A percentile compares a stretch with the other conserved stretches of the same genome.
phyloP scores from a whole-genome alignment of 2,797 vertebrate genomes.

The Apodemus agrarius region DNA sequence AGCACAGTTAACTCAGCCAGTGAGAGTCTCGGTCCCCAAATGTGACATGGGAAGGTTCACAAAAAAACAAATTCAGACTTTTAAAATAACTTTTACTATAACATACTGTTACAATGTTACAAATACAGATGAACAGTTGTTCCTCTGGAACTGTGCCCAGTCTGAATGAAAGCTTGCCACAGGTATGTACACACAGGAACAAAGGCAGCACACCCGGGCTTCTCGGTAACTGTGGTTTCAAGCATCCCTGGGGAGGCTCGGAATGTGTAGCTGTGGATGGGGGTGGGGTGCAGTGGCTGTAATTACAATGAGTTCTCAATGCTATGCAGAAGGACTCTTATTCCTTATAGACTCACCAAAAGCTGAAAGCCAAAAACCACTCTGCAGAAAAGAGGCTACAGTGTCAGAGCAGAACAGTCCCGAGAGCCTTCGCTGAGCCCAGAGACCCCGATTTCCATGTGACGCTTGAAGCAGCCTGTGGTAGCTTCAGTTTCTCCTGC shows the following conservation, averaged over 20 bases:
- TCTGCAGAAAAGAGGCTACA: background rate
- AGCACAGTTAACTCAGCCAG: accelerated
- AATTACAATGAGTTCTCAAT: background rate
- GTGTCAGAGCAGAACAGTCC: background rate
- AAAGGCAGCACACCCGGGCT: accelerated
- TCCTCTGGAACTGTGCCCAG: background rate
- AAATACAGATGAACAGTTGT: no score
- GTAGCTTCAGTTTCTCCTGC: background rate
- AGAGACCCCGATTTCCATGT: background rate
- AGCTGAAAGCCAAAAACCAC: background rate
- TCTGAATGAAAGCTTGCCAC: background rate
- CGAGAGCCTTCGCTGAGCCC: background rate
- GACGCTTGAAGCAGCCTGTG: background rate
- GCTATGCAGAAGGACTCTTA: accelerated
- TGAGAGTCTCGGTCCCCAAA: background rate
- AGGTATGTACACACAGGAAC: background rate
- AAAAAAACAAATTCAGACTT: background rate
- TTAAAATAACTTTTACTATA: background rate
- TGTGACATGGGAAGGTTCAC: background rate
- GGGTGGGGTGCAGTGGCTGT: background rate
- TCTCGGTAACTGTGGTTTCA: background rate
- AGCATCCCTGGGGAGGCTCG: no score
- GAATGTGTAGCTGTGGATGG: no score
- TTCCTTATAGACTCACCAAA: background rate
- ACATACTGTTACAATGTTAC: background rate